These are phyloP conservation scores for Proisotoma minuta DNA, from an alignment of 2,888 invertebrate genomes.

Conservation along the genomic window DNA sequence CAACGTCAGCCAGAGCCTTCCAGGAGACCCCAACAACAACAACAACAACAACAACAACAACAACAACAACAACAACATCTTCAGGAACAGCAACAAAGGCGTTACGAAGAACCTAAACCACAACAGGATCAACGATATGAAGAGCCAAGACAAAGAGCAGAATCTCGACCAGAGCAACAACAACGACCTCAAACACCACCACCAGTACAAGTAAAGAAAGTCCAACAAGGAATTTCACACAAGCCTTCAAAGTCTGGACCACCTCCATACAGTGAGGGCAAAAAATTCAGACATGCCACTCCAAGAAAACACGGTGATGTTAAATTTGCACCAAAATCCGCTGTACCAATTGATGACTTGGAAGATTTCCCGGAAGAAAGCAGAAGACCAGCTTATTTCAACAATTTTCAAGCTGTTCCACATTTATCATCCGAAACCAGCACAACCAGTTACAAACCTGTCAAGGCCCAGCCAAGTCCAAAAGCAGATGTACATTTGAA, in stretches of 20 bases:
- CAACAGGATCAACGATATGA: neutral
- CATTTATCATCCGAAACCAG: neutral
- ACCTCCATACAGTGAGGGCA: conserved; percentile 18
- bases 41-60: neutral
- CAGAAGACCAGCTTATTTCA: conserved; percentile 37
- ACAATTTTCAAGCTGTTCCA: conserved; percentile 7
- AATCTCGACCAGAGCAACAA: too few relatives aligned
- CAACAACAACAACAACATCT: neutral
- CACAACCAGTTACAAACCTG: neutral
- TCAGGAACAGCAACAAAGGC: neutral
- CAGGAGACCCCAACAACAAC: neutral
- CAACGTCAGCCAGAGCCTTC: neutral
- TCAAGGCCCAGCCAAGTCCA: neutral
- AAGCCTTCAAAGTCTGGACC: conserved; percentile 7
- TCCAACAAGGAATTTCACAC: conserved; percentile 1
- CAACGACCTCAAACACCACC: conserved; percentile 6
- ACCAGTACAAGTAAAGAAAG: conserved; percentile 14
- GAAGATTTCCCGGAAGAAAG: conserved; percentile 36
- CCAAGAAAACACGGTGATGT: conserved; percentile 43
- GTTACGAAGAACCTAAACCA: neutral
- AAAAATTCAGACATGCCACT: conserved; percentile 46
- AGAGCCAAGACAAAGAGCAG: neutral
- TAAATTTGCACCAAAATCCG: conserved; percentile 39
- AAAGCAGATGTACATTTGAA: neutral
- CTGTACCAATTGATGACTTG: conserved; percentile 27